Evolutionary conservation across 2,797 vertebrate species (phyloP), one percentile per base, ranked within the genome.

Genomic region (Thaleichthys pacificus): DNA sequence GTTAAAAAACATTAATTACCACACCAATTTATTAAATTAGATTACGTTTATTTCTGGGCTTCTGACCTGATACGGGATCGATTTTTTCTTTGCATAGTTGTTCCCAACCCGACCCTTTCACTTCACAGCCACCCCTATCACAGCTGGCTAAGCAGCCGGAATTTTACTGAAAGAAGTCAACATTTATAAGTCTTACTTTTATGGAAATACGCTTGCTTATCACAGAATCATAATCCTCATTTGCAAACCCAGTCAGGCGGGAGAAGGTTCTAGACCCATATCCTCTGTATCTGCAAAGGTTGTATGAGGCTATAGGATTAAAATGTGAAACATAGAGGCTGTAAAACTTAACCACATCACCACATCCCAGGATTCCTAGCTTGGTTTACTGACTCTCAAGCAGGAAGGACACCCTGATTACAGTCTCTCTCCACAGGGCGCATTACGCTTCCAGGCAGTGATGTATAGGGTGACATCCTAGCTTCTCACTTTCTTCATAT

Each of bases 21-120:
- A 69, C 57, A 76, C 42, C 77, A 73, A 77, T 91, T 89, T 85
- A 89, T 88, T 88, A 61, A 91, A 91, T 85, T 77, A 78, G 62
- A 87, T 80, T 80, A 78, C 28, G 47, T 80, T 77, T 83, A 85
- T 88, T 84, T 72, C 78, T 54, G 80, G 61, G 81, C 66, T 51
- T 75, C 69, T 75, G 73, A 89, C 88, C 70, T 78, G 78, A 88
- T 81, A 78, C 76, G 75, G 69, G 58, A 83, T 75, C 32, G 15
- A 69, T 80, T 75, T 77, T 74, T 71, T 35, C 68, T 78, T 66
- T 66, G 77, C 61, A 71, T 64, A 49, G 71, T 79, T 73, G 8
- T 49, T 26, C 14, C 26, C 4, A 17, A 28, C 2, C 17, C 5
- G n/a, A 11, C 21, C 6, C 24, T 7, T 14, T 15, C 51, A 60